Percentiles rank a stretch among this genome's conserved stretches.
Conservation (phyloP, 2,797 vertebrate species). For the Pristis pectinata region DNA sequence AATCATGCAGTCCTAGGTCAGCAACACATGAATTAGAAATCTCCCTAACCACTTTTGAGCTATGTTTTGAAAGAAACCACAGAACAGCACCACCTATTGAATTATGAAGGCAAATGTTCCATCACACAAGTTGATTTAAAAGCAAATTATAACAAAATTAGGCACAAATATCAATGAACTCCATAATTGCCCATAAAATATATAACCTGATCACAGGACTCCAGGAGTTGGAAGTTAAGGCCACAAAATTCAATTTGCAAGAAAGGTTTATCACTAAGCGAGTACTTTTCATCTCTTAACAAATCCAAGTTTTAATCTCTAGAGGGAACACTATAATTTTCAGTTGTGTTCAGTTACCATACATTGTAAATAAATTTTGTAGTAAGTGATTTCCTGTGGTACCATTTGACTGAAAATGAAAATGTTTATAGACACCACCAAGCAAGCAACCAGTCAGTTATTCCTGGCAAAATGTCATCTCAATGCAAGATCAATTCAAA, state of each 20-base stretch:
- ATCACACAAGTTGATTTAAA: neutral
- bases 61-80: neutral
- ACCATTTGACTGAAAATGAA: neutral
- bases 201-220: neutral
- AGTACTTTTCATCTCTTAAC: neutral
- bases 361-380: neutral
- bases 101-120: neutral
- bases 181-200: neutral
- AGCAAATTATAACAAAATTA: neutral
- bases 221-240: neutral
- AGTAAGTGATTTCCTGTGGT: neutral
- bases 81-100: neutral
- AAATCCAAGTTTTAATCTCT: neutral
- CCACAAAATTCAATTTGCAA: neutral
- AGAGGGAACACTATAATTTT: neutral
- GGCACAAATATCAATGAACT: neutral
- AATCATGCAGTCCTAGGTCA: neutral
- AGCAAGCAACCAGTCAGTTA: neutral
- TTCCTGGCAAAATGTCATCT: neutral
- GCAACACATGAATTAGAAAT: neutral
- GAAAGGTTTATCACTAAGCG: neutral
- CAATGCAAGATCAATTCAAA: neutral
- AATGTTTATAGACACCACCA: neutral
- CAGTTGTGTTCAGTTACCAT: neutral
- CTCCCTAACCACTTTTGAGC: neutral